Base-by-base conservation (phyloP, 2,113 vertebrate species). In the Cheirogaleus medius region DNA sequence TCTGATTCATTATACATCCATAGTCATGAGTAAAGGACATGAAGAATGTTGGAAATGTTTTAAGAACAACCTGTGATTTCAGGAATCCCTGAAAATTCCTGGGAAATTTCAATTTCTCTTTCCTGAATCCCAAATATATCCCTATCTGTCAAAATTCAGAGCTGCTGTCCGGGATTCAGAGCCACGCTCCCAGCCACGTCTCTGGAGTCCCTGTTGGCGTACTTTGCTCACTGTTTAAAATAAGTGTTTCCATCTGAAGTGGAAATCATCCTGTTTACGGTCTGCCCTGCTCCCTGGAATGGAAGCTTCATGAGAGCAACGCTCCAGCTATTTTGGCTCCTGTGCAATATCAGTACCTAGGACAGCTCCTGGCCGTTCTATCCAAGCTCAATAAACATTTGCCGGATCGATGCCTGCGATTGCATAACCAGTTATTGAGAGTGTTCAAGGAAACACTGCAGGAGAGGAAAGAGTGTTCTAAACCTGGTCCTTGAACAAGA, bases 281-380 rank as follows among this genome's bases (percentile, higher is more conserved):
- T 68, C 21, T 10, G 12, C n/a, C 2, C n/a, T 1, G 6, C n/a
- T 63, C 23, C 1, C 39, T 29, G 3, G 29, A 34, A 8, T n/a
- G 68, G 25, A 87, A 42, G 29, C 52, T 39, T 80, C 17, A 0
- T 1, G 21, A 73, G 34, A 83, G 54, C 56, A 23, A 54, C 12
- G 2, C 2, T 0, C 42, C 44, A 8, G 5, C 17, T 37, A 6
- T 17, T 21, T 37, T 0, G 3, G n/a, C 9, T 0, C 63, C 47
- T 1, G 8, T 0, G 1, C 15, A 1, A 11, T 2, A 0, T 68
- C 92, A 77, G 44, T 21, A 54, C 86, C 54, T 4, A 8, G 82
- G 27, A 58, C 69, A 87, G 60, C 52, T 58, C 85, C 92, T 1
- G 18, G 23, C 7, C 8, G 6, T 21, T 4, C 5, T 0, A 0